Percentiles rank a stretch among this genome's conserved stretches.
These are phyloP conservation scores for Carterocephalus palaemon DNA, from an alignment of 2,888 invertebrate genomes.

Conservation along the genomic window DNA sequence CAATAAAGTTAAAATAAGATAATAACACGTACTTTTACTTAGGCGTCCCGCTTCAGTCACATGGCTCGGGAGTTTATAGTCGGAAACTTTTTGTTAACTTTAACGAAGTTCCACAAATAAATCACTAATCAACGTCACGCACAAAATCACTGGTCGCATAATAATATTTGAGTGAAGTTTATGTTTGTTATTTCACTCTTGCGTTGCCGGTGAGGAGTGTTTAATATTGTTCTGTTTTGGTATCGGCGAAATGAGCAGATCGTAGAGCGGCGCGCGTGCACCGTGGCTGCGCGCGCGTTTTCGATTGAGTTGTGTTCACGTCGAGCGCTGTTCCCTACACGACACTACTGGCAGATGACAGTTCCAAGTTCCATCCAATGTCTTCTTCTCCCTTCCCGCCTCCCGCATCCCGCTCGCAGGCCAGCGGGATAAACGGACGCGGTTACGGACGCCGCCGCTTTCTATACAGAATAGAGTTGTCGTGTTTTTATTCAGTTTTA, in stretches of 20 bases:
- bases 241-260: constrained; percentile 33
- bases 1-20: constrained; percentile 57
- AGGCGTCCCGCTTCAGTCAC: constrained; percentile 59
- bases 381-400: constrained; percentile 39
- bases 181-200: constrained; percentile 1
- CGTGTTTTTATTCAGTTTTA: constrained; percentile 61
- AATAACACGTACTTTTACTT: constrained; percentile 64
- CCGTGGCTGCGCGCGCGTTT: constrained; percentile 54
- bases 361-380: constrained; percentile 52
- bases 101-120: constrained; percentile 27
- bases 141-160: constrained; percentile 12
- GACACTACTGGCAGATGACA: constrained; percentile 57
- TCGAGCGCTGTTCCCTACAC: constrained; percentile 35
- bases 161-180: constrained; percentile 1
- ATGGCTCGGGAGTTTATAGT: constrained; percentile 59
- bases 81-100: constrained; percentile 53
- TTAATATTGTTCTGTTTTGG: constrained; percentile 35
- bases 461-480: constrained; percentile 62
- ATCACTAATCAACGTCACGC: constrained; percentile 18
- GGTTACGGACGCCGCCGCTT: constrained; percentile 24
- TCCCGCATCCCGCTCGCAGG: constrained; percentile 41
- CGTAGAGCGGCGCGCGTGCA: constrained; percentile 35
- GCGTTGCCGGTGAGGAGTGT: constrained; percentile 2
- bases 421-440: constrained; percentile 41
- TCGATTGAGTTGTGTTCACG: constrained; percentile 46